Base-by-base conservation (phyloP, 2,797 vertebrate species). In the Adrianichthys oophorus region DNA sequence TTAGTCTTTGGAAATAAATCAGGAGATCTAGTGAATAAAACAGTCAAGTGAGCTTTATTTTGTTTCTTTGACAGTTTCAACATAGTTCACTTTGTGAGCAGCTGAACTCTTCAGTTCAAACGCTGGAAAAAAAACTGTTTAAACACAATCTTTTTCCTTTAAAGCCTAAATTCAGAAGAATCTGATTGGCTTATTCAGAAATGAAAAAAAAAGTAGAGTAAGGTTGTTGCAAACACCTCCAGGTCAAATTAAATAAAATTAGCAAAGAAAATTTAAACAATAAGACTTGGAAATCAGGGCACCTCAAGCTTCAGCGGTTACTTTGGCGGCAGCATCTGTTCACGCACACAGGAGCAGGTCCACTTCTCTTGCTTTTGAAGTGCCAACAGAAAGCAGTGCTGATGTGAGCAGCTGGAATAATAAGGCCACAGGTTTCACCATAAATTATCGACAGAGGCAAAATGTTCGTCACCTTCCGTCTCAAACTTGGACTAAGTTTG, bases 201-300 rank as follows among this genome's bases (percentile, higher is more conserved):
- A 49, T 15, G 7, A 37, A 48, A 41, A 2, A 17, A 0, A 2
- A 17, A 42, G 16, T 6, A 46, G 1, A 2, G 0, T n/a, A 4
- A 14, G 18, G 6, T 47, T 56, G 15, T 59, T 40, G 44, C 15
- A 54, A 42, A 61, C 49, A 59, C 68, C 55, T 63, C 65, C 1
- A 14, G 48, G 7, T 71, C 56, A 68, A 76, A 73, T 78, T 46
- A 71, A 70, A 74, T 53, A 56, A 68, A 64, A 42, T 70, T 48
- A 83, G 69, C 42, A 47, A 56, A 52, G 32, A 15, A 61, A 53
- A 54, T 52, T 21, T 7, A 42, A 32, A 23, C 13, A 57, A 17
- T 73, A 72, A 68, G 52, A 76, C 55, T 62, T 21, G 62, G 46
- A 23, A 59, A 15, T 29, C 17, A 40, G 55, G 23, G 17, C 2